Conservation (phyloP, 1,140 invertebrate genomes). For the Eumaeus atala region DNA sequence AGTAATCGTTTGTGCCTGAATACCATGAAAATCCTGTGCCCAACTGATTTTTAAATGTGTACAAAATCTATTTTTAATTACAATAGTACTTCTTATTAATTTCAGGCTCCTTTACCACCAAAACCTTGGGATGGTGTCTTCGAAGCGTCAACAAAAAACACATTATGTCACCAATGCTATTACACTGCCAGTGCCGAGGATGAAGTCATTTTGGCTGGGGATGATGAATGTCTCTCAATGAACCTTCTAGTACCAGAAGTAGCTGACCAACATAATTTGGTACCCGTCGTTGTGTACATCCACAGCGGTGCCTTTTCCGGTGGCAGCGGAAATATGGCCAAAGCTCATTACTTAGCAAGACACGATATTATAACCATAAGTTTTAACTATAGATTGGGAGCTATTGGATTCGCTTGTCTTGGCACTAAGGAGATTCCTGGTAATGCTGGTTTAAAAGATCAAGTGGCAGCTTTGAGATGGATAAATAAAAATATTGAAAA, state of each 20-base stretch:
- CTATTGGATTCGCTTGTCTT: constrained; percentile 75
- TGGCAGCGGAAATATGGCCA: constrained; percentile 55
- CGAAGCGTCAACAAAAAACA: constrained; percentile 30
- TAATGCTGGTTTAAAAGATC: constrained; percentile 79
- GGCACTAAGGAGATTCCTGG: constrained; percentile 75
- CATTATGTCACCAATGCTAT: constrained; percentile 49
- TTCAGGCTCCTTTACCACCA: constrained; percentile 52
- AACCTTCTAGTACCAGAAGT: constrained; percentile 47
- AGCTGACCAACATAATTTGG: constrained; percentile 43
- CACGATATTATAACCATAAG: constrained; percentile 51
- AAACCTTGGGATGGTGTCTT: constrained; percentile 41
- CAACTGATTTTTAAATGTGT: no score
- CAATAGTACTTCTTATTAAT: constrained; percentile 15
- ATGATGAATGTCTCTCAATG: constrained; percentile 51
- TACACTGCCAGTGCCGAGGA: constrained; percentile 40
- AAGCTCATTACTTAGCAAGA: constrained; percentile 42
- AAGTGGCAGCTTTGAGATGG: constrained; percentile 70
- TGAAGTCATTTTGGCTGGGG: constrained; percentile 38
- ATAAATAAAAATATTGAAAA: constrained; percentile 76
- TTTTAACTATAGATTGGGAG: constrained; percentile 60
- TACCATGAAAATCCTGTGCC: no score
- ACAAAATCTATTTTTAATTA: not conserved
- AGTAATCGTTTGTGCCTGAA: no score
- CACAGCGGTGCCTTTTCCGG: constrained; percentile 61
- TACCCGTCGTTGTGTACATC: constrained; percentile 58